Evolutionary conservation across 2,113 vertebrate genomes (phyloP), one percentile per base, ranked within the genome.

Genomic region (Xiphophorus hellerii): DNA sequence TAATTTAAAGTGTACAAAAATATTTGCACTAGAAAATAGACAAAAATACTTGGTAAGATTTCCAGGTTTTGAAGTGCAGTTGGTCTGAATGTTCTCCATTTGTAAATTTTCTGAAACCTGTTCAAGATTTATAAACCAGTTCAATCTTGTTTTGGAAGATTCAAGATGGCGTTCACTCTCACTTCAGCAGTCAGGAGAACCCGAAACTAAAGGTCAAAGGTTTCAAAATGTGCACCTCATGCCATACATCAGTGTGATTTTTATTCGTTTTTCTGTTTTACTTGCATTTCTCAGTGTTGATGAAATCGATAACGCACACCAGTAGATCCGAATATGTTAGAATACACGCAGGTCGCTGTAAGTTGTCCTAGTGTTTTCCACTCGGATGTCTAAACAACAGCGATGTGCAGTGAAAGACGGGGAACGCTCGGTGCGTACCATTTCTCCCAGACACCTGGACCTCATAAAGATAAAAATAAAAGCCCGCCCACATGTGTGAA

Each of bases 401-500:
- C 30, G 22, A 28, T 25, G 2, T 66, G 48, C 35, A 61, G 51
- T 61, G 37, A 30, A 73, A 78, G 42, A 54, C 22, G 20, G 31
- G 10, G 33, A 73, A 54, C n/a, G 5, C 22, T 35, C 15, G 39
- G 14, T 31, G 29, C 25, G 28, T 25, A 1, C 51, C 27, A 31
- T 42, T 48, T 51, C 20, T 62, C 51, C 29, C 17, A 29, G 42
- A n/a, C 30, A 71, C 44, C 69, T 62, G 68, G 64, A 28, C 15
- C 71, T 76, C 73, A 22, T 76, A 58, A 60, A 66, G 33, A 35
- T 10, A 63, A 22, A 66, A 76, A 66, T 42, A 14, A 28, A 27
- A 20, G 30, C 62, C 35, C 28, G 39, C 42, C 60, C 30, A 1
- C 27, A 58, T 0, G 48, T 14, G 13, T 58, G 60, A 81, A 71